These are phyloP conservation scores for Salvelinus sp. DNA, from an alignment of 2,113 vertebrate genomes.

Conservation along the genomic window DNA sequence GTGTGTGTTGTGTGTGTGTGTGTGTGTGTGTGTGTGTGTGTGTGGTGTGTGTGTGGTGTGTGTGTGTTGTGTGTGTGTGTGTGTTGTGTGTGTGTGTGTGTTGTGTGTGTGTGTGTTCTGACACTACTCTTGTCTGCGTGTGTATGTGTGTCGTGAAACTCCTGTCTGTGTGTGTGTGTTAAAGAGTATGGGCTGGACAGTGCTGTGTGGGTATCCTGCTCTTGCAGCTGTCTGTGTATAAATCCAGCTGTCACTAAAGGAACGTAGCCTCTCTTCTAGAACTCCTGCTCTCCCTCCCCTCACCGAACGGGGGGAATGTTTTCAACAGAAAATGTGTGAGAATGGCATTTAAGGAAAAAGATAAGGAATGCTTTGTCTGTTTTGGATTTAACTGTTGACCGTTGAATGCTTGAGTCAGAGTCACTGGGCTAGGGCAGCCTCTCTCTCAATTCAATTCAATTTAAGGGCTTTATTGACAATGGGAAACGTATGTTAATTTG, in stretches of 20 bases:
- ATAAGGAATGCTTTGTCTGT: not conserved
- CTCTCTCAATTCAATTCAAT: not conserved
- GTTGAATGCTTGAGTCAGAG: not conserved
- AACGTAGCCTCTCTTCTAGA: slow-evolving; percentile 44
- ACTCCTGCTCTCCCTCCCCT: slow-evolving; percentile 11
- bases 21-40: not conserved
- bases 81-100: too few species aligned
- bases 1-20: not conserved
- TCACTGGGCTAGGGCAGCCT: not conserved
- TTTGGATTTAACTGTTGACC: not conserved
- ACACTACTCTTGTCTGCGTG: slow-evolving; percentile 8
- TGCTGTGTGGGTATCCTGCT: slow-evolving; percentile 33
- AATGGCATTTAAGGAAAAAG: not conserved
- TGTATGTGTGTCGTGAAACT: not conserved
- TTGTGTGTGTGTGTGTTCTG: not conserved
- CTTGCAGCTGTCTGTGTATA: slow-evolving; percentile 69
- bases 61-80: not conserved
- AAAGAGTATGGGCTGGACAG: slow-evolving; percentile 50
- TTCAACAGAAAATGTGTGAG: not conserved
- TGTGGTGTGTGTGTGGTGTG: not conserved
- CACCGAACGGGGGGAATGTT: not conserved
- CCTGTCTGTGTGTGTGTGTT: not conserved
- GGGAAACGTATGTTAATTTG: too few species aligned
- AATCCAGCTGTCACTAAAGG: slow-evolving; percentile 68
- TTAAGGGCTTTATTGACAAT: too few species aligned